A percentile compares a stretch with the other conserved stretches of the same genome.
phyloP scores from a whole-genome alignment of 23 tunicate species.

The Ciona savignyi region DNA sequence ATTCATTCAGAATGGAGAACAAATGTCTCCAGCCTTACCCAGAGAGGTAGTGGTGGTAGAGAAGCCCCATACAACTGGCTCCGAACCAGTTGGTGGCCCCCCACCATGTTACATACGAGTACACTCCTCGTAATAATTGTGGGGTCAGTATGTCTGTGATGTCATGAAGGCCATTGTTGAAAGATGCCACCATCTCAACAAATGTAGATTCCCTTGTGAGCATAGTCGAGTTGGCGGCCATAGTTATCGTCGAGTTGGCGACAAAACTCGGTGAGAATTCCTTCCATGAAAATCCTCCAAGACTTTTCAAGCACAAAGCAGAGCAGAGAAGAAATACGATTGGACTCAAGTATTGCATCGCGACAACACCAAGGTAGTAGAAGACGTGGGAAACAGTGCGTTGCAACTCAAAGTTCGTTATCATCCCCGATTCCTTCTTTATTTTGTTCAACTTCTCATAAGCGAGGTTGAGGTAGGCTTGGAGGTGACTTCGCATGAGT shows the following conservation, averaged over 20 bases:
- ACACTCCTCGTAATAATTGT: conserved; percentile 28
- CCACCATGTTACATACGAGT: conserved; percentile 61
- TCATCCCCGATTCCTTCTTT: conserved; percentile 68
- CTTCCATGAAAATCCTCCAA: conserved; percentile 76
- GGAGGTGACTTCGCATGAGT: conserved; percentile 56
- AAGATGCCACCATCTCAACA: conserved; percentile 29
- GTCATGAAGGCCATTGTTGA: conserved; percentile 1
- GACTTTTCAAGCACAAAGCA: conserved; percentile 43
- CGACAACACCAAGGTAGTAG: conserved; percentile 72
- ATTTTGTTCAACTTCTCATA: conserved; percentile 40
- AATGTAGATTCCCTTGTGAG: conserved; percentile 12
- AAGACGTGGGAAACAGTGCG: conserved; percentile 33
- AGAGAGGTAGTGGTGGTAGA: conserved; percentile 54
- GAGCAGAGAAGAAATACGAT: conserved; percentile 28
- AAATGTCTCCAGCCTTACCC: conserved; percentile 1
- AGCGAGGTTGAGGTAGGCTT: conserved; percentile 86
- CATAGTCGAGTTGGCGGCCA: conserved; percentile 15
- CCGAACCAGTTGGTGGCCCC: conserved; percentile 47
- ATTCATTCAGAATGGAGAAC: neutral
- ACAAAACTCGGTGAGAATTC: conserved; percentile 6
- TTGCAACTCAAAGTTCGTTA: conserved; percentile 57
- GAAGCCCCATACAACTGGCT: conserved; percentile 61
- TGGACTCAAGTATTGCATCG: conserved; percentile 74
- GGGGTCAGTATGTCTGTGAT: conserved; percentile 27
- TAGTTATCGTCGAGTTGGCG: neutral